Evolutionary conservation across 2,113 vertebrate species (phyloP).

Genomic region (Ceyx cyanopectus): DNA sequence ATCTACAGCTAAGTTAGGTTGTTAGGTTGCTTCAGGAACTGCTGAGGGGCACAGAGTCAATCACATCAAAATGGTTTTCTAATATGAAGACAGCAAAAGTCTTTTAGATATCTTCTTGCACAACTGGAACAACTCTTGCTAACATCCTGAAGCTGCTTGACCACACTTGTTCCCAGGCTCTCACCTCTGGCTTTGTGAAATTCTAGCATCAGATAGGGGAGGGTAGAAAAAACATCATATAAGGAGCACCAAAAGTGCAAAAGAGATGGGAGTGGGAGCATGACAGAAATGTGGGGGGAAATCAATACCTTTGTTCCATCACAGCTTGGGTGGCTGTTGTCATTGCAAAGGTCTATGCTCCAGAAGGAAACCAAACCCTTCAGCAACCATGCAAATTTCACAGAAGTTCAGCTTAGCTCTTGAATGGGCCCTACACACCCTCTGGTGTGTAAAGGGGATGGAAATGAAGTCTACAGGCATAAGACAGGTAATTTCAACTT

Average conservation of each 20-base stretch:
- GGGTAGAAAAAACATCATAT: not conserved
- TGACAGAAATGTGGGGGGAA: not conserved
- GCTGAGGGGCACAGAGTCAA: not conserved
- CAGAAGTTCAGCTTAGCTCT: not conserved
- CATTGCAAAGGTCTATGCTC: not conserved
- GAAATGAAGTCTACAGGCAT: not conserved
- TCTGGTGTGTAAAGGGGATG: not conserved
- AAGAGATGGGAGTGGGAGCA: not conserved
- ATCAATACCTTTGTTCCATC: not conserved
- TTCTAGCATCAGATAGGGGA: not conserved
- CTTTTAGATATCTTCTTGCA: not conserved
- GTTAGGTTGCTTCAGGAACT: not conserved
- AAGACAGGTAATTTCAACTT: not conserved
- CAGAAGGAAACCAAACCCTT: not conserved
- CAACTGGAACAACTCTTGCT: not conserved
- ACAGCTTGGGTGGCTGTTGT: not conserved
- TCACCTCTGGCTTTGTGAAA: not conserved
- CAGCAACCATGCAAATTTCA: not conserved
- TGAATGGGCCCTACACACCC: not conserved
- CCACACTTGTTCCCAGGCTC: not conserved
- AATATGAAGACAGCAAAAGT: not conserved
- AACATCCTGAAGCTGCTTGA: not conserved
- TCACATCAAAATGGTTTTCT: not conserved
- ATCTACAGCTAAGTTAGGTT: rapidly evolving
- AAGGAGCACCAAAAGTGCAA: not conserved